Evolutionary conservation across 2,888 invertebrate genomes (phyloP).

Genomic region (Philonicus albiceps): DNA sequence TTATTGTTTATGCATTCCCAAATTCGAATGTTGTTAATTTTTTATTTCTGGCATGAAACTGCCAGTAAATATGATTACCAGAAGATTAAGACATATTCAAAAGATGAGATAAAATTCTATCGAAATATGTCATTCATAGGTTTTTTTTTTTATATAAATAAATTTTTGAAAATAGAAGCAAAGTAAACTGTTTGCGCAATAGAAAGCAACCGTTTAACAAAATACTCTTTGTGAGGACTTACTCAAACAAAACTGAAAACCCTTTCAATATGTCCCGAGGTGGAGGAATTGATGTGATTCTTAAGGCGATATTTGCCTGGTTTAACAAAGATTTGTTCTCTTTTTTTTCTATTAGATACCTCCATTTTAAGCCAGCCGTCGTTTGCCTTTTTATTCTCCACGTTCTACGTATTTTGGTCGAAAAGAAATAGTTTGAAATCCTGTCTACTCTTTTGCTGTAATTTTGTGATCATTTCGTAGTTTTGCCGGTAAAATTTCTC

Average conservation of each 20-base stretch:
- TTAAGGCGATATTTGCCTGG: neutral
- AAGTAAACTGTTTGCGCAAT: neutral
- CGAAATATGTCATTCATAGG: too few species aligned
- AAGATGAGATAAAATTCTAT: too few species aligned
- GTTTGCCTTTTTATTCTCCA: neutral
- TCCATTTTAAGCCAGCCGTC: neutral
- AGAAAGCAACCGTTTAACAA: neutral
- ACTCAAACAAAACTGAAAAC: neutral
- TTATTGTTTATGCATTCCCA: too few species aligned
- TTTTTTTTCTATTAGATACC: neutral
- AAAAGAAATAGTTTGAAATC: neutral
- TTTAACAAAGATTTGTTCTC: neutral
- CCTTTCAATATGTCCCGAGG: neutral
- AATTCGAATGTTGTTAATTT: too few species aligned
- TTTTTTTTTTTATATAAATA: too few species aligned
- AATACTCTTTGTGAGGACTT: neutral
- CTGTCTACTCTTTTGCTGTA: neutral
- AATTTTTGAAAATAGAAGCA: too few species aligned
- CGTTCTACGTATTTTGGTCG: neutral
- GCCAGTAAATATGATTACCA: too few species aligned
- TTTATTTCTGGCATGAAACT: too few species aligned
- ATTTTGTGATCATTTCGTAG: constrained; percentile 6
- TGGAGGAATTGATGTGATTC: neutral
- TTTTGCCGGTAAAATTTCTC: neutral
- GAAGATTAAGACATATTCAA: too few species aligned